Evolutionary conservation across 1,140 invertebrate species (phyloP), one percentile per base, ranked within the genome.

Genomic region (Diachasma alloeum): DNA sequence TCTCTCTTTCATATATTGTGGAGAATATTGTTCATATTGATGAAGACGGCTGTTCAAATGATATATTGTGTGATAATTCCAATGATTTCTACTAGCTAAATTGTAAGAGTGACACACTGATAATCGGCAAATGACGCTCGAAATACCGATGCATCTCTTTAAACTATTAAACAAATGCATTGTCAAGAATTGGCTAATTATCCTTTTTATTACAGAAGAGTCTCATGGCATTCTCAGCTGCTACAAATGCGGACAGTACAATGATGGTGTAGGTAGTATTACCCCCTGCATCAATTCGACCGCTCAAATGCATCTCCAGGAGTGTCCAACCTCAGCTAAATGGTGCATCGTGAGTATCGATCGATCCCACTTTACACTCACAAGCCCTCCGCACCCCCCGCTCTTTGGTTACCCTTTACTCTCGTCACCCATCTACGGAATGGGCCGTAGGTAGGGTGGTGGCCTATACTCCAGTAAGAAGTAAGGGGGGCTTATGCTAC

Each of bases 261-360:
- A 94, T 82, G 94, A 95, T 78, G 94, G 94, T 10, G 93, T 95
- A 6, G 94, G 94, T 46, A 95, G 94, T 71, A 95, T 95, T 75
- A 95, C 94, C 44, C 94, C 94, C 3, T 95, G 94, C 87, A 92
- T 94, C 81, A 95, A 95, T 86, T 92, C 93, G 81, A 94, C 93
- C 77, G 89, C 89, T 74, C 90, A 93, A 82, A 91, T 92, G 85
- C 90, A 92, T 80, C 88, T 95, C 59, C 93, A 92, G 78, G 92
- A 94, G 63, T 95, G 94, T 84, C 91, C 91, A 67, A 81, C 88
- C 68, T 86, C 88, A 63, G 90, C 91, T 71, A 89, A 92, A 81
- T 94, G 92, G 87, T 95, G 94, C 87, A 94, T 95, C 87, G 94
- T 95, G 87, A 93, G 93, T 93, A 83, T 70, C 31, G 56, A 75